Base-by-base conservation (phyloP, 1,140 invertebrate genomes). In the Drosophila pruinosa region DNA sequence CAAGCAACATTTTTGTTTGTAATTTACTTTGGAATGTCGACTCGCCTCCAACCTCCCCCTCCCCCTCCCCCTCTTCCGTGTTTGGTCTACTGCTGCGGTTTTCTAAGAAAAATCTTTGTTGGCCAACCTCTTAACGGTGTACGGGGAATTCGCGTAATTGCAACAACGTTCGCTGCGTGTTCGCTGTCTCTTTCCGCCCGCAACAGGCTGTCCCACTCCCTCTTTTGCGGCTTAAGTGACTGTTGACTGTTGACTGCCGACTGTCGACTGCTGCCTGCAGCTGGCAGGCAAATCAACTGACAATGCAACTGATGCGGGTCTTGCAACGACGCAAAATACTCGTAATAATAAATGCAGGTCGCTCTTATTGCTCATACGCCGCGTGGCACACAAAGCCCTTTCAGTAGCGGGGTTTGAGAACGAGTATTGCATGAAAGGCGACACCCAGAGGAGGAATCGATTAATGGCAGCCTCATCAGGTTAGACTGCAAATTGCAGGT, bases 11-110 rank as follows among this genome's bases (percentile, higher is more conserved):
- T 85, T 85, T 85, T 85, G 81, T 77, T 85, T 80, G 81, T 86
- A 85, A 85, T 85, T 85, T 85, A 86, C 57, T 85, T 86, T 80
- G 81, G 81, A 85, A 85, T 85, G 81, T 76, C 43, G 77, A n/a
- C n/a, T n/a, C n/a, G n/a, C n/a, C n/a, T 52, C 57, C n/a, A 8
- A 4, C 26, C 4, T 47, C 6, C 24, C 6, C 17, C 52, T 4
- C 28, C 5, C 50, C n/a, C 28, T 43, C 74, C 74, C 75, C 24
- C 41, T 24, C n/a, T 58, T 24, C 24, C 56, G 15, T 24, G 6
- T 36, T 65, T 24, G 6, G 21, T 65, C 73, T 68, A 24, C 26
- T 41, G 59, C 19, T 28, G 47, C 24, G 47, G 68, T 76, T 85
- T 85, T 80, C 81, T 77, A 50, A 85, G 81, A 77, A 85, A 85